These are phyloP conservation scores for Chunga burmeisteri DNA, from an alignment of 2,113 vertebrate species.

Conservation along the genomic window DNA sequence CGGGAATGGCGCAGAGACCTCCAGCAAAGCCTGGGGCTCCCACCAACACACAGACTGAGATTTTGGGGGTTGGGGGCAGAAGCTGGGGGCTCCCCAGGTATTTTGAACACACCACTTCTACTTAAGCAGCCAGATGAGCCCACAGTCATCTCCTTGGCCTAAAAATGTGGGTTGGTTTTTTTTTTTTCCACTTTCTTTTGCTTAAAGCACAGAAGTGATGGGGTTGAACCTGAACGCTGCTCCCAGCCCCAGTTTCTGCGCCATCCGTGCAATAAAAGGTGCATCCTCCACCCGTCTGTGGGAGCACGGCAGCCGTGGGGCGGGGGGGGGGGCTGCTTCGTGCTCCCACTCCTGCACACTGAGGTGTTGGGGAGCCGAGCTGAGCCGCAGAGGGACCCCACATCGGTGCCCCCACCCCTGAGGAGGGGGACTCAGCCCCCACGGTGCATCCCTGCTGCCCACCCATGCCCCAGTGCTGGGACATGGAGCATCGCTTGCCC, in stretches of 20 bases:
- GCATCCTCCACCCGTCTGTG: rapidly evolving
- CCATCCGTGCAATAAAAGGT: rapidly evolving
- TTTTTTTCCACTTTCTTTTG: not conserved
- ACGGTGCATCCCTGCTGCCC: not conserved
- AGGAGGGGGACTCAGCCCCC: rapidly evolving
- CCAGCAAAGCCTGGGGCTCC: not conserved
- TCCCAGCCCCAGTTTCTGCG: not conserved
- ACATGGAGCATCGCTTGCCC: not conserved
- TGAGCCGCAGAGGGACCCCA: not conserved
- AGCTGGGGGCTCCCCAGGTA: rapidly evolving
- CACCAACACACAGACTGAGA: not conserved
- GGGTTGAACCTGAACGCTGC: rapidly evolving
- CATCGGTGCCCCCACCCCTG: not conserved
- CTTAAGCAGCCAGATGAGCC: not conserved
- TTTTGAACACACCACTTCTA: not conserved
- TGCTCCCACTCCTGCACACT: not conserved
- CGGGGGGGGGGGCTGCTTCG: not conserved
- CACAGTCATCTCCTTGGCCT: not conserved
- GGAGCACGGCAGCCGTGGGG: not conserved
- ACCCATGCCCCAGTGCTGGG: rapidly evolving
- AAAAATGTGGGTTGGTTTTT: rapidly evolving
- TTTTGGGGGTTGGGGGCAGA: not conserved
- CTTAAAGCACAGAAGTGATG: not conserved
- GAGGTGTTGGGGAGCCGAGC: not conserved
- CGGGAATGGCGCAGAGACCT: not conserved